phyloP scores from a whole-genome alignment of 2,113 vertebrate genomes.

The Mesocricetus auratus region DNA sequence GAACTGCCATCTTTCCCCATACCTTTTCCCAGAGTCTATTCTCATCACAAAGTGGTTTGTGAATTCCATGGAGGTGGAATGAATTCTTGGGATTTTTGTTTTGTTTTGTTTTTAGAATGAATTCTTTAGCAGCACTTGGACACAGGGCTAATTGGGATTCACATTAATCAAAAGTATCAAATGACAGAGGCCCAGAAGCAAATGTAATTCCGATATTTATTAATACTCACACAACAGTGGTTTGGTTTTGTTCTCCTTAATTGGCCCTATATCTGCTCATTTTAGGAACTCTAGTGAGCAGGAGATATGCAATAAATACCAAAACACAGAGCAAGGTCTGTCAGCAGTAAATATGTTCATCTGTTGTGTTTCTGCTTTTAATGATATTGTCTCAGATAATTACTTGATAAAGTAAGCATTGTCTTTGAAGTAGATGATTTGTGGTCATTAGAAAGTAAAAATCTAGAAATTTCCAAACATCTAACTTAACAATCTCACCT shows the following conservation, averaged over 20 bases:
- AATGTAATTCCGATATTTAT: slow-evolving; percentile 60
- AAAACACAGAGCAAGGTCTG: neutral
- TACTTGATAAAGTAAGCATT: neutral
- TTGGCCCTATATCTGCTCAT: neutral
- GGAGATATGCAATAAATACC: slow-evolving; percentile 44
- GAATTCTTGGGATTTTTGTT: no score
- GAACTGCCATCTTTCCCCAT: slow-evolving; percentile 21
- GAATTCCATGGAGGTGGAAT: neutral
- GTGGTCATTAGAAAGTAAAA: slow-evolving; percentile 41
- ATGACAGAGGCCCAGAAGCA: slow-evolving; percentile 3
- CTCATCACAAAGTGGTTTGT: neutral
- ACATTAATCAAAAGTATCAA: neutral
- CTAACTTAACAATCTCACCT: neutral
- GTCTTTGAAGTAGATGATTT: neutral
- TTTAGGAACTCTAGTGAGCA: slow-evolving; percentile 57
- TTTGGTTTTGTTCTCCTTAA: slow-evolving; percentile 51
- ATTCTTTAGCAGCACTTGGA: neutral
- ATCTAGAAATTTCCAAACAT: slow-evolving; percentile 8
- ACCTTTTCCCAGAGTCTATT: neutral
- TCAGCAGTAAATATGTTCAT: neutral
- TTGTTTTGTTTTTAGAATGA: no score
- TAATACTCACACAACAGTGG: slow-evolving; percentile 1
- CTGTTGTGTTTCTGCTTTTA: neutral
- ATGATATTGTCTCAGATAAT: neutral
- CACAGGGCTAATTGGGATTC: neutral